phyloP scores from a whole-genome alignment of 30 jellyfish, hydroid and myxozoan species.

The Catostylus mosaicus region DNA sequence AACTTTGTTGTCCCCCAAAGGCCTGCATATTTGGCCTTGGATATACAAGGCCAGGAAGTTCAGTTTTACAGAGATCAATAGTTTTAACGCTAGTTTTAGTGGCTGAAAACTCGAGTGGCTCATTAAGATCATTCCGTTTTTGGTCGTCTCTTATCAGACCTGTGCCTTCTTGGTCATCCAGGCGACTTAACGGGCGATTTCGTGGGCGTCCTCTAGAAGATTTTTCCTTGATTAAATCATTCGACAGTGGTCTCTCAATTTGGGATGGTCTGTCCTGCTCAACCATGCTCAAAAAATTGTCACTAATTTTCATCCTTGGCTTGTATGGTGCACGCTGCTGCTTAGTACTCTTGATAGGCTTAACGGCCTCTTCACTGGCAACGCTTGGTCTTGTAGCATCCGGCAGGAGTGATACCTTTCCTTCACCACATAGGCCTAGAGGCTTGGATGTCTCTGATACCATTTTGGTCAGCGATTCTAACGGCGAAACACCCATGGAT shows the following conservation, averaged over 20 bases:
- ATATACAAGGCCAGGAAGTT: neutral
- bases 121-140: conserved; percentile 24
- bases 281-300: conserved; percentile 86
- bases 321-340: conserved; percentile 44
- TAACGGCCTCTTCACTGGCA: neutral
- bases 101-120: conserved; percentile 47
- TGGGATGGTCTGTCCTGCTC: conserved; percentile 88
- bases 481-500: conserved; percentile 14
- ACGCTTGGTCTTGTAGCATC: neutral
- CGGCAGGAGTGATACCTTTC: neutral
- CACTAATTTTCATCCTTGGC: conserved; percentile 17
- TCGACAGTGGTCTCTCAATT: conserved; percentile 49
- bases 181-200: neutral
- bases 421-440: neutral
- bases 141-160: neutral
- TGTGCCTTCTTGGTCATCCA: conserved; percentile 12
- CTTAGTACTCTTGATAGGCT: conserved; percentile 14
- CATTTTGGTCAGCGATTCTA: conserved; percentile 48
- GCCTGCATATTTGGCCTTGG: neutral
- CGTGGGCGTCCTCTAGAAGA: conserved; percentile 25
- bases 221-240: conserved; percentile 45
- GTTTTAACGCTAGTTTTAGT: neutral
- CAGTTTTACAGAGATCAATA: neutral
- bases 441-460: conserved; percentile 33
- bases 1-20: neutral